A percentile compares a stretch with the other conserved stretches of the same genome.
Evolutionary conservation across 2,888 invertebrate genomes (phyloP).

Genomic region (Helobdella robusta): DNA sequence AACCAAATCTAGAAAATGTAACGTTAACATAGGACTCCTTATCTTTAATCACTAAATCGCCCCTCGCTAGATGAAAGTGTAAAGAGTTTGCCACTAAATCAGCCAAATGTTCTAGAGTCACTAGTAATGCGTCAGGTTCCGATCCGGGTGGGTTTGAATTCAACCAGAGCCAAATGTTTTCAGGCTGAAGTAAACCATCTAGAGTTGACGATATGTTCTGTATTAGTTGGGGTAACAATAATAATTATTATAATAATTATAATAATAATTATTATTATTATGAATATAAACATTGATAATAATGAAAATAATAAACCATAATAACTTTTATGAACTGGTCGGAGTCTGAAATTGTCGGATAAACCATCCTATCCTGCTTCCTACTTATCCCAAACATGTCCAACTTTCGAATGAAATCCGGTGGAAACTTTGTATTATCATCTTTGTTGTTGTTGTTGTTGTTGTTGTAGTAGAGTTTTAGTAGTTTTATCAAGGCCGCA

Average conservation of each 20-base stretch:
- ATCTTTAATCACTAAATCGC: conserved; percentile 21
- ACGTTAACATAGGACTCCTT: neutral
- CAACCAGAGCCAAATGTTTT: conserved; percentile 45
- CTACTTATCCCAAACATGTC: conserved; percentile 9
- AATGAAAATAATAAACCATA: too few relatives aligned
- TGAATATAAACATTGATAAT: too few relatives aligned
- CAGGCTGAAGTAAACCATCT: conserved; percentile 35
- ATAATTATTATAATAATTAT: too few relatives aligned
- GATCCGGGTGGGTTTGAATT: conserved; percentile 43
- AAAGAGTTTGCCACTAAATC: conserved; percentile 24
- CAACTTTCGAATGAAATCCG: too few relatives aligned
- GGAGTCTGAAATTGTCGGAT: conserved; percentile 4
- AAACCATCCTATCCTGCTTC: conserved; percentile 2
- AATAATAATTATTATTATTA: too few relatives aligned
- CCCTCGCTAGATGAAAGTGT: conserved; percentile 27
- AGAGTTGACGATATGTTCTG: conserved; percentile 12
- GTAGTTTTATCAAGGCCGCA: too few relatives aligned
- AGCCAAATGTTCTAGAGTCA: conserved; percentile 37
- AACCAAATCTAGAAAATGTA: too few relatives aligned
- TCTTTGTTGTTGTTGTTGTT: too few relatives aligned
- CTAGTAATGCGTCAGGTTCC: conserved; percentile 43
- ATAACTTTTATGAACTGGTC: conserved; percentile 3
- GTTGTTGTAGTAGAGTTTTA: too few relatives aligned
- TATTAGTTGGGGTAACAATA: too few relatives aligned
- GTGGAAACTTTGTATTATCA: too few relatives aligned